Percentiles rank a stretch among this genome's conserved stretches.
Evolutionary conservation across 2,888 invertebrate genomes (phyloP).

Genomic region (Stenurella melanura): DNA sequence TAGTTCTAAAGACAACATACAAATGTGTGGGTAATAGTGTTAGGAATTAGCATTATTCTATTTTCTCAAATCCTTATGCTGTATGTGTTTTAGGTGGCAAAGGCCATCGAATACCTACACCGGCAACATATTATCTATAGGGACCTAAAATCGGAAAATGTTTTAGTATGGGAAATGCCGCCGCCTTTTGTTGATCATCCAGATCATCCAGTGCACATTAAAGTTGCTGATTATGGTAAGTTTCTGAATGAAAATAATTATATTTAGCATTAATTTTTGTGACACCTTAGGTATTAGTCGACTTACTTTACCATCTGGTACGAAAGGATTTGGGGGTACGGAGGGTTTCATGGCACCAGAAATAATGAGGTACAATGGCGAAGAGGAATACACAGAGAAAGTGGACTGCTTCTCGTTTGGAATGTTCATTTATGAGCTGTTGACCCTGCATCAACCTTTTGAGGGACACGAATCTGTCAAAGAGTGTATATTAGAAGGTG

Average conservation of each 20-base stretch:
- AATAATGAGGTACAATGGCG: constrained; percentile 98
- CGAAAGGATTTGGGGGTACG: constrained; percentile 98
- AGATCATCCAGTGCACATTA: constrained; percentile 86
- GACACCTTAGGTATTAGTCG: constrained; percentile 84
- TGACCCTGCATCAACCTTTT: constrained; percentile 95
- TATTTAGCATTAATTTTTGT: constrained; percentile 16
- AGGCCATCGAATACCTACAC: constrained; percentile 97
- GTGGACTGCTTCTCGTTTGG: constrained; percentile 99
- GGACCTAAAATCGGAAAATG: constrained; percentile 97
- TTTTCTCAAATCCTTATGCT: not conserved
- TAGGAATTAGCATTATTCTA: too few relatives aligned
- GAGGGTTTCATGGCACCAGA: constrained; percentile 99
- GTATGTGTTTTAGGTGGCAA: constrained; percentile 85
- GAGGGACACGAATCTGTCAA: constrained; percentile 98
- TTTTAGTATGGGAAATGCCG: constrained; percentile 98
- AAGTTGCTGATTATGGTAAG: constrained; percentile 95
- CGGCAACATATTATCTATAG: constrained; percentile 94
- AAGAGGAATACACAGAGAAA: constrained; percentile 99
- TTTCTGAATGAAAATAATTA: constrained; percentile 2
- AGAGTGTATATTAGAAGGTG: constrained; percentile 96
- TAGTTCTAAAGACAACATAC: too few relatives aligned
- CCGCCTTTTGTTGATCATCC: constrained; percentile 82
- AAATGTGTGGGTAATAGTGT: too few relatives aligned
- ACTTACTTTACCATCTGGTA: constrained; percentile 90
- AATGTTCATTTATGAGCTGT: constrained; percentile 97